These are phyloP conservation scores for Seira musarum DNA, from an alignment of 2,888 invertebrate species.

Conservation along the genomic window DNA sequence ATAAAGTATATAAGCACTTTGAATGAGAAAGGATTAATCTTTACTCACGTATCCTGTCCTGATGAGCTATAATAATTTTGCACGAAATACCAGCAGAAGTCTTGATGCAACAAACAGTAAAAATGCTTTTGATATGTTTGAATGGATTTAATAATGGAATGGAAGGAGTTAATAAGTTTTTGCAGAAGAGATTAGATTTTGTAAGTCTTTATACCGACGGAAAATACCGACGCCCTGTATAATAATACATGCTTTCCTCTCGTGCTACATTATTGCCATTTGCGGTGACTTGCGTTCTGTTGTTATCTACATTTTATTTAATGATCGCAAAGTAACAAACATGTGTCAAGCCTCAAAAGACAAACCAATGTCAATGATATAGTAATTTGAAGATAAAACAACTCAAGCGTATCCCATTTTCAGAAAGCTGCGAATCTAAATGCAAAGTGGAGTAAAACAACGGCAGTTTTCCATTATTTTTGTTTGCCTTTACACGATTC, in stretches of 20 bases:
- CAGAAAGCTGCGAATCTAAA: conserved; percentile 11
- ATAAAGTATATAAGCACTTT: neutral
- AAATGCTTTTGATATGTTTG: too few species aligned
- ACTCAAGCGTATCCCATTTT: conserved; percentile 36
- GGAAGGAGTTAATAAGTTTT: conserved; percentile 10
- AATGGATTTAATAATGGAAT: neutral
- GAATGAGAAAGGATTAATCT: neutral
- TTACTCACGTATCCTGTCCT: too few species aligned
- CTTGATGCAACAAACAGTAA: too few species aligned
- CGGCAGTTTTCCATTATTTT: conserved; percentile 13
- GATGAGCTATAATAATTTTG: too few species aligned
- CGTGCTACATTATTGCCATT: neutral
- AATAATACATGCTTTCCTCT: neutral
- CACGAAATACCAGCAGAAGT: too few species aligned
- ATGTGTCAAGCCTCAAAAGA: conserved; percentile 48
- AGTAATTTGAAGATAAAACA: too few species aligned
- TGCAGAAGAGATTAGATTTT: conserved; percentile 13
- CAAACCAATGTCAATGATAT: conserved; percentile 50
- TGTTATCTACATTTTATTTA: neutral
- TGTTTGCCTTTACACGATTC: neutral
- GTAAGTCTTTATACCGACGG: conserved; percentile 15
- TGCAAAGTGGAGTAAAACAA: too few species aligned
- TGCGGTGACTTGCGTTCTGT: neutral
- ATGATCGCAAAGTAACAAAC: neutral
- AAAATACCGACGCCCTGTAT: conserved; percentile 39